Base-by-base conservation (phyloP, 2,797 vertebrate species). In the Rhinogobio ventralis region DNA sequence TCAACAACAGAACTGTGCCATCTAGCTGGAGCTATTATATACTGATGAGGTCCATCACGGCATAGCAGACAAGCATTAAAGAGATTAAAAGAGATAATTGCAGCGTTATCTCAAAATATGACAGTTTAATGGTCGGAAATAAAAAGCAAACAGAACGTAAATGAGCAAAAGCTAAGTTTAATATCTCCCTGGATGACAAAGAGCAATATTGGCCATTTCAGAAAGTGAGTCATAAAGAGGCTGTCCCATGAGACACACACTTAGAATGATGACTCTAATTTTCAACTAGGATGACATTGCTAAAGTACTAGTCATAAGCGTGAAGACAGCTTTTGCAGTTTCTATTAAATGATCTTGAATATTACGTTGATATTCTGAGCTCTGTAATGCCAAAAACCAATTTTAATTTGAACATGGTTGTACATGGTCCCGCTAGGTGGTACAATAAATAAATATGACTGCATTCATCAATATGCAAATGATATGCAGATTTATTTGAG, bases 131-230 rank as follows among this genome's bases (percentile, higher is more conserved):
- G 68, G 46, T 28, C 7, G 33, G 10, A 55, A 68, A 79, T 72
- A 78, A 78, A 82, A 84, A 62, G 53, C 49, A 42, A 74, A 23
- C 53, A 74, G 62, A 83, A 75, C 71, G 53, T 69, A 78, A 79
- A 72, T 51, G 85, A 69, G 49, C 74, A 51, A 51, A 86, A 83
- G 10, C 45, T 23, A 13, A 36, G 81, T 87, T 55, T 84, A 62
- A 87, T 68, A 68, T 81, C 20, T 87, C 88, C 46, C 75, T 62
- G 23, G 81, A 66, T 75, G 80, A 66, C 75, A 75, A 68, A 81
- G 71, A 28, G 77, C 46, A 81, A 86, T 81, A 81, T 51, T 81
- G 62, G 68, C 53, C 15, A 51, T 73, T 60, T 62, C 20, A 60
- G 28, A 77, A 42, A 69, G 67, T 17, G 51, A 72, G 39, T 72